A percentile compares a stretch with the other conserved stretches of the same genome.
Conservation (phyloP, 2,797 vertebrate species). For the Orestias chungarensis region DNA sequence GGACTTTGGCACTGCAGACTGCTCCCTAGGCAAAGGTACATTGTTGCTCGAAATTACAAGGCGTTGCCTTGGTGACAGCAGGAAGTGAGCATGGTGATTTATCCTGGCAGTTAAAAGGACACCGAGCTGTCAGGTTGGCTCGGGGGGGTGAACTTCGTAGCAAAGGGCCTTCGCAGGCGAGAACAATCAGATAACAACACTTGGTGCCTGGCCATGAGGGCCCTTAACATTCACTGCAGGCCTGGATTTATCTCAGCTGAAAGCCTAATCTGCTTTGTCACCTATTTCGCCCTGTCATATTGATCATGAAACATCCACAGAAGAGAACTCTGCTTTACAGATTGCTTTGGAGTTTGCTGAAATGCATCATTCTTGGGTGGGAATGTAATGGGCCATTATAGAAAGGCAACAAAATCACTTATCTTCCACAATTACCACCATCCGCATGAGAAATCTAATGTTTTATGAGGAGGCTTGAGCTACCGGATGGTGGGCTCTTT, state of each 20-base stretch:
- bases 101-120: constrained; percentile 62
- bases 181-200: constrained; percentile 57
- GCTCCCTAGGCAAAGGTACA: constrained; percentile 81
- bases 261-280: constrained; percentile 35
- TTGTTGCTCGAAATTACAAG: constrained; percentile 27
- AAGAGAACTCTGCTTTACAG: constrained; percentile 33
- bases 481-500: constrained; percentile 36
- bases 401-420: constrained; percentile 24
- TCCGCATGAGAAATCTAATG: constrained; percentile 30
- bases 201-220: constrained; percentile 16
- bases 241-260: constrained; percentile 36
- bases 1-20: constrained; percentile 82
- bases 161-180: constrained; percentile 45
- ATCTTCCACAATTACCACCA: constrained; percentile 46
- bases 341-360: constrained; percentile 30
- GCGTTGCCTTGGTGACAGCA: constrained; percentile 67
- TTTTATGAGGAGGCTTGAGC: constrained; percentile 14
- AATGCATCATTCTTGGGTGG: constrained; percentile 24
- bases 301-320: constrained; percentile 22
- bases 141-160: constrained; percentile 43
- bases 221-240: constrained; percentile 15
- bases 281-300: not conserved
- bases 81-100: constrained; percentile 57
- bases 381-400: constrained; percentile 38
- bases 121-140: constrained; percentile 51